Percentiles rank a stretch among this genome's conserved stretches.
These are phyloP conservation scores for Cherax quadricarinatus DNA, from an alignment of 1,140 invertebrate genomes.

Conservation along the genomic window DNA sequence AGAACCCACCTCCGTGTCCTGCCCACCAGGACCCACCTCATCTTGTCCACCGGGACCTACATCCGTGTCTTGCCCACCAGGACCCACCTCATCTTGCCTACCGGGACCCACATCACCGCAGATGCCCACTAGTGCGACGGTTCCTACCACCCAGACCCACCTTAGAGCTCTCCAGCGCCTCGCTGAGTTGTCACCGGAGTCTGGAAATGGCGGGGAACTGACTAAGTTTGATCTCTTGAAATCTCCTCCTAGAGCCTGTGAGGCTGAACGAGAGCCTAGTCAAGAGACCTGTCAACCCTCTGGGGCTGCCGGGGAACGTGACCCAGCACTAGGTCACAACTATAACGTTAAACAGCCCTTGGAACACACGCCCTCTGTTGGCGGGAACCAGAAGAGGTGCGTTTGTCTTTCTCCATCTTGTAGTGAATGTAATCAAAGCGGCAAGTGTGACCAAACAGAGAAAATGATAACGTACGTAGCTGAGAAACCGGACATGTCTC, in stretches of 20 bases:
- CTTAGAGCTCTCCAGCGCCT: background rate
- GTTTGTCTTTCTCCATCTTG: background rate
- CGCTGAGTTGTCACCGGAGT: conserved; percentile 45
- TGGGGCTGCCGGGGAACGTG: background rate
- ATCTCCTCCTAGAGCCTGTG: conserved; percentile 14
- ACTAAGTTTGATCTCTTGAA: conserved; percentile 52
- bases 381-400: background rate
- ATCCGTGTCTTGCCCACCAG: too few species aligned
- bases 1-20: too few species aligned
- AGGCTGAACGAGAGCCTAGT: background rate
- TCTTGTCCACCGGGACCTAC: too few species aligned
- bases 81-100: background rate
- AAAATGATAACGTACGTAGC: conserved; percentile 20
- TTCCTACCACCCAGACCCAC: background rate
- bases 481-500: conserved; percentile 11
- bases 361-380: background rate
- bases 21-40: too few species aligned
- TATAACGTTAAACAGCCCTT: background rate
- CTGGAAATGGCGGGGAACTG: conserved; percentile 53
- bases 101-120: conserved; percentile 39
- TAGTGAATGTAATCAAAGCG: background rate
- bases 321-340: background rate
- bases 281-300: background rate
- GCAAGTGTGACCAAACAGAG: background rate
- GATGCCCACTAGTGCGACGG: background rate